Conservation (phyloP, 2,113 vertebrate species). For the Uria lomvia region DNA sequence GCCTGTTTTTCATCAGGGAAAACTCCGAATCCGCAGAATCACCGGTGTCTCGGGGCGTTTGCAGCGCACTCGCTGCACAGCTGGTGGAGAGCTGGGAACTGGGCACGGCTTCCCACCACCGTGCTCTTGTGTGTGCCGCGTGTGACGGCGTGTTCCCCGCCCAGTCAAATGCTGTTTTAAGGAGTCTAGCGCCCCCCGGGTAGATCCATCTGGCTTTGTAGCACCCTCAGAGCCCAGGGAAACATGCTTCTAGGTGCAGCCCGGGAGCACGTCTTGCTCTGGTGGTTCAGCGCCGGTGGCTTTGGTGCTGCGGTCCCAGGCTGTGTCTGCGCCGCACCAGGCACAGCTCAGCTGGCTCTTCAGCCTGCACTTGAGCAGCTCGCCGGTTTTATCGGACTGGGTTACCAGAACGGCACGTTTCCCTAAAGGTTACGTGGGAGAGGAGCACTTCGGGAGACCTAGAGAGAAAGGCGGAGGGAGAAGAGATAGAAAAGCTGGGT, state of each 20-base stretch:
- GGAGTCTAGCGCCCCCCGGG: too few relatives aligned
- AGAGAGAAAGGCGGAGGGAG: background rate
- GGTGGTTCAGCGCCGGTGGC: background rate
- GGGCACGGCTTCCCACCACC: rapidly evolving
- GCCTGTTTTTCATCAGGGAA: background rate
- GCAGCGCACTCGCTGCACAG: background rate
- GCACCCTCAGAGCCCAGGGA: background rate
- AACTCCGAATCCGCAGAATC: background rate
- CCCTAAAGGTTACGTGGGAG: background rate
- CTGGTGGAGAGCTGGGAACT: background rate
- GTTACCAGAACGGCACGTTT: background rate
- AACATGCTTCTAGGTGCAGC: rapidly evolving
- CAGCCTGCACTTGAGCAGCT: background rate
- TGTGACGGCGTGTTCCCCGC: rapidly evolving
- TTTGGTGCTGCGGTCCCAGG: background rate
- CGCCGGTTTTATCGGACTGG: too few relatives aligned
- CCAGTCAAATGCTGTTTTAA: background rate
- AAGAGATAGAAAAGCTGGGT: background rate
- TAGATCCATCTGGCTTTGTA: background rate
- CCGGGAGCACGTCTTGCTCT: background rate
- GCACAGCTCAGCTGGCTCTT: background rate
- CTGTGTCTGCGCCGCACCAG: rapidly evolving
- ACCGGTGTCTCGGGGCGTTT: background rate
- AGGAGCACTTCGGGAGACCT: background rate
- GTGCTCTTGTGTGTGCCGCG: rapidly evolving